phyloP scores from a whole-genome alignment of 2,888 invertebrate species.

The Allacma fusca region DNA sequence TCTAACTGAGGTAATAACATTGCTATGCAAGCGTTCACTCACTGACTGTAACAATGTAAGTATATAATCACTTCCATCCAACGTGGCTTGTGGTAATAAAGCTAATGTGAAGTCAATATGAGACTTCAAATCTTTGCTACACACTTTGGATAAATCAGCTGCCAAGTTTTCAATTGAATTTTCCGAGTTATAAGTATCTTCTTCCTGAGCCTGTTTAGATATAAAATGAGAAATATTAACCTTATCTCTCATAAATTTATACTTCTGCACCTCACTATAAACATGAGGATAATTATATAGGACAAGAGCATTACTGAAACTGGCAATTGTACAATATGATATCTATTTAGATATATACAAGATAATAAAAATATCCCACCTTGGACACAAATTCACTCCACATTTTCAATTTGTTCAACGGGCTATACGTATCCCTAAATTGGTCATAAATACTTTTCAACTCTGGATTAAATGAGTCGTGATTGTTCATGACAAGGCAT shows the following conservation, averaged over 20 bases:
- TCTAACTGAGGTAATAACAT: slow-evolving; percentile 56
- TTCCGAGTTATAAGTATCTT: slow-evolving; percentile 74
- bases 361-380: too few species aligned
- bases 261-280: too few species aligned
- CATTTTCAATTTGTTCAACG: slow-evolving; percentile 53
- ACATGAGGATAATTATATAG: too few species aligned
- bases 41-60: slow-evolving; percentile 92
- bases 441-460: slow-evolving; percentile 54
- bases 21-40: slow-evolving; percentile 64
- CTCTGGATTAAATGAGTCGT: slow-evolving; percentile 42
- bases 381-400: slow-evolving; percentile 61
- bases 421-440: slow-evolving; percentile 58
- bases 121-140: slow-evolving; percentile 53
- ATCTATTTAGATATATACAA: too few species aligned
- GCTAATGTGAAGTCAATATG: slow-evolving; percentile 95
- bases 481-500: neutral
- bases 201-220: slow-evolving; percentile 73
- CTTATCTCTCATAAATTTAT: neutral
- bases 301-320: too few species aligned
- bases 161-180: slow-evolving; percentile 66
- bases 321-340: too few species aligned
- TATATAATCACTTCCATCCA: slow-evolving; percentile 94
- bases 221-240: slow-evolving; percentile 20
- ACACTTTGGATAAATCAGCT: slow-evolving; percentile 55
- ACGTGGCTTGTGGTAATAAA: slow-evolving; percentile 86